Conservation (phyloP, 2,113 vertebrate genomes). For the Calyptommatus sinebrachiatus region DNA sequence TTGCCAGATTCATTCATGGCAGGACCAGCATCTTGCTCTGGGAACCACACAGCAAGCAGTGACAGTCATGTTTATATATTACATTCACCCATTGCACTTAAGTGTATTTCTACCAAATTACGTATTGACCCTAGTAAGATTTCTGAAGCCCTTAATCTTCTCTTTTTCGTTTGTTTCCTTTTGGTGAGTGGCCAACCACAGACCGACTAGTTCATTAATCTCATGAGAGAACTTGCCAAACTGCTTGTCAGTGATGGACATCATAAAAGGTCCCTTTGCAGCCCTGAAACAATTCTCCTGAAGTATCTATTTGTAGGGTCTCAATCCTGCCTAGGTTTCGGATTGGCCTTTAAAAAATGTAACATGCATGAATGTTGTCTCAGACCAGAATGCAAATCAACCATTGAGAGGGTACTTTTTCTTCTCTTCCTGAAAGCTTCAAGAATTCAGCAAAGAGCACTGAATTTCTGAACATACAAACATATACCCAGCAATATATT, state of each 20-base stretch:
- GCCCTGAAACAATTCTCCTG: constrained; percentile 36
- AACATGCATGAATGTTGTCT: background rate
- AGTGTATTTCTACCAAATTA: constrained; percentile 45
- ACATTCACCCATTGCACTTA: background rate
- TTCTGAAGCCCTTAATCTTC: constrained; percentile 44
- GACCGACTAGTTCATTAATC: constrained; percentile 8
- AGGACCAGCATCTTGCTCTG: background rate
- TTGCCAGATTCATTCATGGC: background rate
- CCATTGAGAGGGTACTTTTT: background rate
- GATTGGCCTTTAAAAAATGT: constrained; percentile 24
- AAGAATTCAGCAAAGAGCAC: constrained; percentile 3
- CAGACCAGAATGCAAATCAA: constrained; percentile 30
- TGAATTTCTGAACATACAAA: background rate
- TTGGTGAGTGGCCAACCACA: constrained; percentile 48
- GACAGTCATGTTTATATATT: constrained; percentile 23
- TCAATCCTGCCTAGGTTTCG: background rate
- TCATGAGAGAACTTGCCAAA: constrained; percentile 46
- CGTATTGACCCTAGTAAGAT: constrained; percentile 41
- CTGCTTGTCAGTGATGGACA: background rate
- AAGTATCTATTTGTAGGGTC: constrained; percentile 48
- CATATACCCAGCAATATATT: background rate
- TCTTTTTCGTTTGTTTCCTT: constrained; percentile 11
- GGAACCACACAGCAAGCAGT: constrained; percentile 2
- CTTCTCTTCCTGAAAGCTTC: background rate
- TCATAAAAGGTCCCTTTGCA: constrained; percentile 40